phyloP scores from a whole-genome alignment of 2,888 invertebrate genomes.

The Meteorus cinctellus region DNA sequence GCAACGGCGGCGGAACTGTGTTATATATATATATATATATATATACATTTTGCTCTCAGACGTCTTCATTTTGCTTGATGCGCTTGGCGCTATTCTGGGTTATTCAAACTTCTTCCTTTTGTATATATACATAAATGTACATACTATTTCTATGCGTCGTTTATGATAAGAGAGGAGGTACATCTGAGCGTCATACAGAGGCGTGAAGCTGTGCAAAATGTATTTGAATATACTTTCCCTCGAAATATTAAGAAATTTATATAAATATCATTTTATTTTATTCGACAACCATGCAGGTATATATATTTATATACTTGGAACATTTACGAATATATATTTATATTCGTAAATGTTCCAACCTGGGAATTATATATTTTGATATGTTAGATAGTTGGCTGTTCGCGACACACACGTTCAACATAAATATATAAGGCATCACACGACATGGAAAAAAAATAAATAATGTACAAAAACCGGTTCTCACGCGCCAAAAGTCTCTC shows the following conservation, averaged over 20 bases:
- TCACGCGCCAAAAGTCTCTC: slow-evolving; percentile 32
- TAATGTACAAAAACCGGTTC: slow-evolving; percentile 31
- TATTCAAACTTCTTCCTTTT: slow-evolving; percentile 30
- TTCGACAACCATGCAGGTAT: neutral
- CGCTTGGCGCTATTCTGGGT: slow-evolving; percentile 24
- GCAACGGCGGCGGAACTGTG: neutral
- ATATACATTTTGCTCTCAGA: slow-evolving; percentile 25
- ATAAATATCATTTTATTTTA: neutral
- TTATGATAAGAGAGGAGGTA: slow-evolving; percentile 32
- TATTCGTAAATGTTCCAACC: slow-evolving; percentile 1
- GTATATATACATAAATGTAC: neutral
- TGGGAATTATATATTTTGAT: slow-evolving; percentile 28
- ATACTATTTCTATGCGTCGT: slow-evolving; percentile 20
- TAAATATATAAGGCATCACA: neutral
- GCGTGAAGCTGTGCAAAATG: neutral
- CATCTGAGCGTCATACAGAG: neutral
- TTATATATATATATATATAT: slow-evolving; percentile 15
- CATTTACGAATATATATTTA: no score
- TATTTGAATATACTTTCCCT: neutral
- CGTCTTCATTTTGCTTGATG: neutral
- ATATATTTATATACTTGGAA: no score
- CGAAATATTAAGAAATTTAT: no score
- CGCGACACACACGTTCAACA: neutral
- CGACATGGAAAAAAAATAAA: slow-evolving; percentile 23
- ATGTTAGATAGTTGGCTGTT: neutral